Base-by-base conservation (phyloP, 1,140 invertebrate species). In the Apis laboriosa region DNA sequence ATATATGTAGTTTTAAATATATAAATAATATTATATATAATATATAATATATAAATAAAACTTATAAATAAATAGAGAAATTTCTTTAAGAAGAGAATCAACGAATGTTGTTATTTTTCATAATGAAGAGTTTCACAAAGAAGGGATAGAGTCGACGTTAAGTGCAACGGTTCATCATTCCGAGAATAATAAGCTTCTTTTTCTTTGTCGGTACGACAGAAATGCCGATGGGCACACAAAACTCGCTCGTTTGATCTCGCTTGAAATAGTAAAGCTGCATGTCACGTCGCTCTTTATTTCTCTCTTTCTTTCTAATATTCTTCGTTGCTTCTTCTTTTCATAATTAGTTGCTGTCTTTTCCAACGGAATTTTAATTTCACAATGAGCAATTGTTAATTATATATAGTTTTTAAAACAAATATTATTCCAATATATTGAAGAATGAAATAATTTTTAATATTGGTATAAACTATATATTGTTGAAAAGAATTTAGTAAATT, bases 191-290 rank as follows among this genome's bases (percentile, higher is more conserved):
- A 86, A 88, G 89, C 80, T 64, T 75, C 66, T 90, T 85, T 86
- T 73, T 87, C 80, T 80, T 70, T 72, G 74, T 64, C 55, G 61
- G 63, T 70, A 67, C 80, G 56, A 74, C 84, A 85, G 85, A 90
- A 89, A 86, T 86, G 87, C 86, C 88, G 85, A 91, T 91, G 86
- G 61, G 80, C 68, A 72, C 81, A 49, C 55, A 67, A 86, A 86
- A 86, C 79, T 86, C 79, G 60, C 83, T 74, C 90, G 91, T 91
- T 92, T 91, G 91, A 91, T 92, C 90, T 91, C 79, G 82, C 80
- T 83, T 89, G 85, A 91, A 91, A 91, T 89, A 92, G 88, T 76
- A 79, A 87, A 87, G 82, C 83, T 75, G 61, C 68, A 77, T 74
- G 77, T 34, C 71, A 24, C 34, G 77, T 34, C 71, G 34, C 0